A percentile compares a stretch with the other conserved stretches of the same genome.
These are phyloP conservation scores for Diploptera punctata DNA, from an alignment of 2,888 invertebrate genomes.

Conservation along the genomic window DNA sequence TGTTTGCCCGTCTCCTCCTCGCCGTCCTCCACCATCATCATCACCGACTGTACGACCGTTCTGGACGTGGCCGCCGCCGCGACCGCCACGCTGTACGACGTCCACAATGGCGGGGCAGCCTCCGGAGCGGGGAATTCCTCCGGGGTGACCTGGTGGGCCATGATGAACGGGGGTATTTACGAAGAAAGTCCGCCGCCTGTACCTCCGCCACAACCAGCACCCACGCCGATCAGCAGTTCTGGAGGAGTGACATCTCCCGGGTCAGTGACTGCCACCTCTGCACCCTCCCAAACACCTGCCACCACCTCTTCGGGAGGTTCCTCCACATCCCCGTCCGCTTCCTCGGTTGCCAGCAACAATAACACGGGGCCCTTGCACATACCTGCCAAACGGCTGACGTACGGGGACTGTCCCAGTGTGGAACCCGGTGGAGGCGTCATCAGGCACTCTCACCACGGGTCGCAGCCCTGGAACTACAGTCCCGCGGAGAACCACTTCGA, in stretches of 20 bases:
- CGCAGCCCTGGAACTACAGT: conserved; percentile 74
- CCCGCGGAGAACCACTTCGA: conserved; percentile 65
- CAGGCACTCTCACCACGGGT: conserved; percentile 69
- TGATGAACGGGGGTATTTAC: conserved; percentile 84
- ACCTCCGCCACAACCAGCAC: conserved; percentile 35
- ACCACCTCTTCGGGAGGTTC: conserved; percentile 42
- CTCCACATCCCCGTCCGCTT: conserved; percentile 38
- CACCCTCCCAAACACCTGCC: conserved; percentile 42
- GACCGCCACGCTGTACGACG: conserved; percentile 39
- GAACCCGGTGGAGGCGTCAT: conserved; percentile 70
- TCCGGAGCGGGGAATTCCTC: conserved; percentile 82
- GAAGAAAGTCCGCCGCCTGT: conserved; percentile 69
- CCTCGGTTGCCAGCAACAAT: conserved; percentile 60
- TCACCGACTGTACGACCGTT: conserved; percentile 34
- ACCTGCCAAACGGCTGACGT: conserved; percentile 80
- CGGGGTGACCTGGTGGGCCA: conserved; percentile 85
- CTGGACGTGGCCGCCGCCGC: conserved; percentile 38
- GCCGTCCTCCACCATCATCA: conserved; percentile 36
- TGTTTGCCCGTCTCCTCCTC: conserved; percentile 10
- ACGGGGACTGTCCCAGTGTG: conserved; percentile 59
- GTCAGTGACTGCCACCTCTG: conserved; percentile 49
- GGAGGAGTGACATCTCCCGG: conserved; percentile 29
- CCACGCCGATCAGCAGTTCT: conserved; percentile 46
- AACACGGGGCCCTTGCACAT: conserved; percentile 78
- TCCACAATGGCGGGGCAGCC: conserved; percentile 49